These are phyloP conservation scores for Drosophila demipolita DNA, from an alignment of 2,888 invertebrate species.

Conservation along the genomic window DNA sequence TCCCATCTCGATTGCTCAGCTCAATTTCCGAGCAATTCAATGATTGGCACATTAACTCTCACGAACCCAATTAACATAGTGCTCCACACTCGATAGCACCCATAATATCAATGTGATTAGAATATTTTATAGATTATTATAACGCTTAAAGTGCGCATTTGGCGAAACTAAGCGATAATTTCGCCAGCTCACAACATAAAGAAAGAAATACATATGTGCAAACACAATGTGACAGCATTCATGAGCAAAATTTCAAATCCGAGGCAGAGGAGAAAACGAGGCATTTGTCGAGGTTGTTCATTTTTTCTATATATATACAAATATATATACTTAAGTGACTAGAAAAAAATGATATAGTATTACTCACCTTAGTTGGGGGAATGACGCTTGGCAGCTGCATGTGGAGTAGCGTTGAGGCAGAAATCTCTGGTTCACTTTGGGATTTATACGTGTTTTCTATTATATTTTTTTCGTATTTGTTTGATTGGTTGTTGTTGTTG, in stretches of 20 bases:
- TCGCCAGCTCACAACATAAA: neutral
- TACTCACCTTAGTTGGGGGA: constrained; percentile 63
- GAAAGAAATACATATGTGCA: neutral
- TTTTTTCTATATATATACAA: neutral
- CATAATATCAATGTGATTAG: constrained; percentile 22
- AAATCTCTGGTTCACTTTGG: constrained; percentile 22
- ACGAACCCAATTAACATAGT: constrained; percentile 45
- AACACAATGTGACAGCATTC: constrained; percentile 28
- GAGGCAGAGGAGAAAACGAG: constrained; percentile 15
- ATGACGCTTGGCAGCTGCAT: constrained; percentile 57
- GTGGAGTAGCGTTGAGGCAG: constrained; percentile 28
- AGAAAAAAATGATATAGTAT: constrained; percentile 3
- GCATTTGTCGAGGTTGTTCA: constrained; percentile 10
- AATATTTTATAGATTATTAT: constrained; percentile 36
- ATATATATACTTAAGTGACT: neutral
- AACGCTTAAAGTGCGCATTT: constrained; percentile 25
- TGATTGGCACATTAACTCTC: constrained; percentile 43
- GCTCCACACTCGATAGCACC: constrained; percentile 28
- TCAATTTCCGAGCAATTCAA: constrained; percentile 27
- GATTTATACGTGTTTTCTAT: constrained; percentile 8
- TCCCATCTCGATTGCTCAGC: constrained; percentile 23
- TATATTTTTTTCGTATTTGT: constrained; percentile 4
- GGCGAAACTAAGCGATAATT: constrained; percentile 16
- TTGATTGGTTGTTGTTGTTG: constrained; percentile 4
- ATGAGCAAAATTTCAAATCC: constrained; percentile 7